Base-by-base conservation (phyloP, 2,113 vertebrate species). In the Gobiocypris rarus region DNA sequence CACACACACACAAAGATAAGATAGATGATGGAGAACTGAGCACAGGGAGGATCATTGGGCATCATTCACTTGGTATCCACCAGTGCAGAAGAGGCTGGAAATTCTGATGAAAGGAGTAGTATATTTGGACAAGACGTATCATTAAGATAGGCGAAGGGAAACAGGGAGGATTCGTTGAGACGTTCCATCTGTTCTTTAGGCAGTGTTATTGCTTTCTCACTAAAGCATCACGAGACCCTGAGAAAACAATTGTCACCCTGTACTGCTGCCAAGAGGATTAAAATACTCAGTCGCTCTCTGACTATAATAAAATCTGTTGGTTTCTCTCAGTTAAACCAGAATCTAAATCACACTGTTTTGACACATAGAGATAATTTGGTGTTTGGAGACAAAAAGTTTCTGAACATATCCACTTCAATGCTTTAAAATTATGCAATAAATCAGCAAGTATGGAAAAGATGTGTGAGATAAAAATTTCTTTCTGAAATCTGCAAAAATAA, bases 101-200 rank as follows among this genome's bases (percentile, higher is more conserved):
- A 93, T 91, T 95, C 93, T 95, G 94, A 96, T 95, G 95, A 95
- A 96, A 96, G 91, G 91, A 93, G 92, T 93, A 92, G 93, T 94
- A 86, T 93, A 87, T 95, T 96, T 95, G 95, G 93, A 93, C 93
- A 94, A 95, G 94, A 92, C 93, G 82, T 95, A 92, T 95, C 91
- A 91, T 95, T 95, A 94, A 96, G 93, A 95, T 95, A 94, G 90
- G 90, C 88, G 87, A 84, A 93, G 94, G 91, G 90, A 87, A 88
- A 89, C 82, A 63, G 63, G 83, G 85, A 83, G 85, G 86, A 93
- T 92, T 92, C 81, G 76, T 88, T 90, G 92, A 94, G 71, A 85
- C 92, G 94, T 96, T 94, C 95, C 94, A 93, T 95, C 94, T 95
- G 91, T 90, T 90, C 90, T 91, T 91, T 89, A 90, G 93, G 92